These are phyloP conservation scores for Caligus rogercresseyi DNA, from an alignment of 1,140 invertebrate species.

Conservation along the genomic window DNA sequence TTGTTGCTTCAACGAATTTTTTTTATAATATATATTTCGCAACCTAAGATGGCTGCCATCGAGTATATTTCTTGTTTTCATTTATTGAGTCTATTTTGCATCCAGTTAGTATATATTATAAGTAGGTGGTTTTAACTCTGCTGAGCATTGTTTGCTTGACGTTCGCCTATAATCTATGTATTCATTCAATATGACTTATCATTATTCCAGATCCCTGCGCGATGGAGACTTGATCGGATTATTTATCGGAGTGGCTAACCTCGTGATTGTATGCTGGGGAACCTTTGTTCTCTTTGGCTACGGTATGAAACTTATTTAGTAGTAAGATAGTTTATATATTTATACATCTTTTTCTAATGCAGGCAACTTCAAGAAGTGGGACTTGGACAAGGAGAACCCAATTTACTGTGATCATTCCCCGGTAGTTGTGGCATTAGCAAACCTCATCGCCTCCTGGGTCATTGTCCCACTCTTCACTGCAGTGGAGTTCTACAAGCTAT, in stretches of 20 bases:
- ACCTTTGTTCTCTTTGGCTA: background rate
- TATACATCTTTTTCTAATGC: background rate
- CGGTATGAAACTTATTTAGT: background rate
- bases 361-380: background rate
- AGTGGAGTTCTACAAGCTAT: background rate
- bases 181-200: too few species aligned
- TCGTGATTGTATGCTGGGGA: background rate
- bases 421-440: background rate
- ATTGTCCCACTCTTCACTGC: background rate
- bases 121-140: too few species aligned
- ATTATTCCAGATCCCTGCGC: background rate
- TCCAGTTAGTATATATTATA: too few species aligned
- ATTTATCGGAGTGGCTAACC: background rate
- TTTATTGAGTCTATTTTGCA: too few species aligned
- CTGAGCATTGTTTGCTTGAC: too few species aligned
- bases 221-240: background rate
- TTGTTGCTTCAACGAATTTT: too few species aligned
- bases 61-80: too few species aligned
- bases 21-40: too few species aligned
- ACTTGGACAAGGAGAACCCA: background rate
- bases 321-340: background rate
- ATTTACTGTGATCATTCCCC: background rate
- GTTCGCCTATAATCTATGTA: too few species aligned
- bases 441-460: background rate
- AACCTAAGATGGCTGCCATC: too few species aligned